Conservation (phyloP, 2,113 vertebrate genomes). For the Haemorhous mexicanus region DNA sequence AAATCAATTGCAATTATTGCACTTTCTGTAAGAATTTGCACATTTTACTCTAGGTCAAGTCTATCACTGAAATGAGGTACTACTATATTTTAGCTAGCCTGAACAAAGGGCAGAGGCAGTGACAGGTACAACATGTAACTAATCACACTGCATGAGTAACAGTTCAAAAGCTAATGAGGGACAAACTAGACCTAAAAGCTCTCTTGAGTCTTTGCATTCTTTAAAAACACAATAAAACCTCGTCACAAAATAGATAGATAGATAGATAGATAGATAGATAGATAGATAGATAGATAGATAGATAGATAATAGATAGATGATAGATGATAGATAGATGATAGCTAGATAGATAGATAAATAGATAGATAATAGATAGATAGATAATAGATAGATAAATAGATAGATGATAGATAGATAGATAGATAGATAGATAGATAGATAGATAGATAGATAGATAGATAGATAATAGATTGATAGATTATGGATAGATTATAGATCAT, state of each 20-base stretch:
- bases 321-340: background rate
- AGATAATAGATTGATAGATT: too few relatives aligned
- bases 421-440: background rate
- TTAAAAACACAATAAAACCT: background rate
- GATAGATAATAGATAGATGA: background rate
- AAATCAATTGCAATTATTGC: slow-evolving; percentile 65
- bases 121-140: slow-evolving; percentile 37
- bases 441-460: background rate
- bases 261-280: background rate
- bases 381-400: background rate
- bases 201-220: background rate
- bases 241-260: background rate
- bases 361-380: background rate
- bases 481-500: too few relatives aligned
- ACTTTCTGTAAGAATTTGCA: slow-evolving; percentile 46
- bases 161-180: slow-evolving; percentile 60
- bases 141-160: background rate
- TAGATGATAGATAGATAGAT: background rate
- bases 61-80: slow-evolving; percentile 37
- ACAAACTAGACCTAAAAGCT: slow-evolving; percentile 32
- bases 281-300: background rate
- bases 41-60: slow-evolving; percentile 43
- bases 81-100: slow-evolving; percentile 4
- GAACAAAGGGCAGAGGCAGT: slow-evolving; percentile 31
- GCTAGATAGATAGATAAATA: background rate